Evolutionary conservation across 2,888 invertebrate genomes (phyloP).

Genomic region (Podotricha telesiphe): DNA sequence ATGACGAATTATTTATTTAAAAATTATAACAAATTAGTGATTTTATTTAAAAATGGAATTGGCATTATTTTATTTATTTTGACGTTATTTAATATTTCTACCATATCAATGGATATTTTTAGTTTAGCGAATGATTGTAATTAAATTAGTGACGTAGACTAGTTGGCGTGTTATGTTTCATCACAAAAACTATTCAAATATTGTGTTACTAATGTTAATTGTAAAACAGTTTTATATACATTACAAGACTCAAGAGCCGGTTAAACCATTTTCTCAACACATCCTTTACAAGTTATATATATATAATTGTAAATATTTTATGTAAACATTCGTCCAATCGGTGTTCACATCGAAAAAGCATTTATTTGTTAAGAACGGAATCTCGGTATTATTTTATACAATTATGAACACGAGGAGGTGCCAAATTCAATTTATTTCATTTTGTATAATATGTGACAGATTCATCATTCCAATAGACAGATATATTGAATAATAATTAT

Average conservation of each 20-base stretch:
- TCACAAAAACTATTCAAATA: conserved; percentile 51
- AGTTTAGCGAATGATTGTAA: conserved; percentile 49
- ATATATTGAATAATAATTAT: conserved; percentile 54
- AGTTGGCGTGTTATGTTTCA: conserved; percentile 56
- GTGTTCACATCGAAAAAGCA: conserved; percentile 59
- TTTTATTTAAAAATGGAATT: conserved; percentile 38
- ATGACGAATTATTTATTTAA: conserved; percentile 35
- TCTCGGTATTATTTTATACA: conserved; percentile 66
- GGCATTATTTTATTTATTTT: conserved; percentile 49
- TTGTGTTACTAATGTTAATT: conserved; percentile 20
- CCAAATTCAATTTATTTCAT: conserved; percentile 66
- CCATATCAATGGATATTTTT: conserved; percentile 64
- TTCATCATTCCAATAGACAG: conserved; percentile 76
- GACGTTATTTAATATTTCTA: conserved; percentile 54
- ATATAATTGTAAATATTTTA: conserved; percentile 71
- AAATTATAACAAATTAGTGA: conserved; percentile 35
- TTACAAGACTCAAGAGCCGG: background rate
- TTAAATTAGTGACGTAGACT: conserved; percentile 52
- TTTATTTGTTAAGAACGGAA: conserved; percentile 72
- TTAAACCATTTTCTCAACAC: conserved; percentile 9
- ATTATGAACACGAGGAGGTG: conserved; percentile 55
- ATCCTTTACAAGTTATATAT: background rate
- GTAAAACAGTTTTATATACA: background rate
- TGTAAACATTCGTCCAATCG: conserved; percentile 68
- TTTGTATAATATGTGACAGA: conserved; percentile 52